phyloP scores from a whole-genome alignment of 2,888 invertebrate species.

The Isoperla grammatica region DNA sequence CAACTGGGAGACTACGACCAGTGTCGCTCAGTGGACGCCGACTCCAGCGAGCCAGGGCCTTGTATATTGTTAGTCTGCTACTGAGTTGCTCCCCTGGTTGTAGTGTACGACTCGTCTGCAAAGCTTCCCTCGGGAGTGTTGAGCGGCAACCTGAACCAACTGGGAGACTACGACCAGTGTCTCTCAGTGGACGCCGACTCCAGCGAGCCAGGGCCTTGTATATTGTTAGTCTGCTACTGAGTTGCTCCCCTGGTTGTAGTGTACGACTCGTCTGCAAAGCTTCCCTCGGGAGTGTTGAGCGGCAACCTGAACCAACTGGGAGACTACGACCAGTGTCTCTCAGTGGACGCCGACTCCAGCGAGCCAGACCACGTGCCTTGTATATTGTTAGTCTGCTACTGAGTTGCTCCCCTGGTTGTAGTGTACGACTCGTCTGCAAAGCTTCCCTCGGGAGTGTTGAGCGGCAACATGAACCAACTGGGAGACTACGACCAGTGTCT shows the following conservation, averaged over 20 bases:
- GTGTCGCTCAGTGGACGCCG: constrained; percentile 23
- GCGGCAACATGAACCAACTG: constrained; percentile 30
- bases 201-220: too few species aligned
- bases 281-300: constrained; percentile 29
- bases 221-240: too few species aligned
- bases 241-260: too few species aligned
- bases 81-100: constrained; percentile 40
- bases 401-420: too few species aligned
- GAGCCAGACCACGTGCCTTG: too few species aligned
- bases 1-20: constrained; percentile 32
- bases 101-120: constrained; percentile 31
- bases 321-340: constrained; percentile 31
- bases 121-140: constrained; percentile 31
- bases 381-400: too few species aligned
- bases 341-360: constrained; percentile 1
- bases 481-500: constrained; percentile 33
- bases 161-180: constrained; percentile 32
- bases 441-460: constrained; percentile 29
- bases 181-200: constrained; percentile 21
- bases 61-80: too few species aligned
- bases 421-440: constrained; percentile 31
- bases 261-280: constrained; percentile 31
- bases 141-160: constrained; percentile 29
- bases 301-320: constrained; percentile 31
- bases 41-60: neutral